phyloP scores from a whole-genome alignment of 2,113 vertebrate species.

The Cyanocitta stelleri region DNA sequence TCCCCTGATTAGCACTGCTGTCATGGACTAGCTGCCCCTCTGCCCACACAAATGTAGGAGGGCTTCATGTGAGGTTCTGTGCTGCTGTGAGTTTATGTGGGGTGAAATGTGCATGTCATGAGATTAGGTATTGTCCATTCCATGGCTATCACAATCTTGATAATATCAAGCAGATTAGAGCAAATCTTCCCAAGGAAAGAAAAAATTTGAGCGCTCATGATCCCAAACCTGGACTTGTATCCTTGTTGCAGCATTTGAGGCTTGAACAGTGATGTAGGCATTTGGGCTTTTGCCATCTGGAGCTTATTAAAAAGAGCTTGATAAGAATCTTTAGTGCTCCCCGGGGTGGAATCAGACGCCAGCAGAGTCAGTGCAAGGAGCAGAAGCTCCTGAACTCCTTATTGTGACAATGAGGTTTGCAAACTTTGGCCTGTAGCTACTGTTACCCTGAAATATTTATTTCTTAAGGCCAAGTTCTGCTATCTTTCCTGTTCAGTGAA shows the following conservation, averaged over 20 bases:
- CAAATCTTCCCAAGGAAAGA: not conserved
- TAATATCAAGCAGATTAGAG: not conserved
- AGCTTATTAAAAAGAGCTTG: slow-evolving; percentile 56
- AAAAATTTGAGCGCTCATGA: not conserved
- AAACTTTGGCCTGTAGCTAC: slow-evolving; percentile 54
- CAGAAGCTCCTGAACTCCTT: slow-evolving; percentile 56
- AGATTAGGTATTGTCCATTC: not conserved
- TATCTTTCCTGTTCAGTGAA: slow-evolving; percentile 7
- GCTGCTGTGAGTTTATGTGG: not conserved
- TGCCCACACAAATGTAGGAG: slow-evolving; percentile 8
- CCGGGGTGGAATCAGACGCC: slow-evolving; percentile 42
- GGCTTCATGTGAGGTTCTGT: not conserved
- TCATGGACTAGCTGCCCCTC: slow-evolving; percentile 3
- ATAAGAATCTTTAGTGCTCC: slow-evolving; percentile 60
- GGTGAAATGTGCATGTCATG: not conserved
- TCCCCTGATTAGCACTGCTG: slow-evolving; percentile 10
- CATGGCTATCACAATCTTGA: not conserved
- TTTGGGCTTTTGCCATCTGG: slow-evolving; percentile 55
- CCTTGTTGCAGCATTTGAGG: not conserved
- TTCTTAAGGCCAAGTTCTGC: slow-evolving; percentile 40
- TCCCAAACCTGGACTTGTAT: not conserved
- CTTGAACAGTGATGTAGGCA: slow-evolving; percentile 42
- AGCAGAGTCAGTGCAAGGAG: slow-evolving; percentile 35
- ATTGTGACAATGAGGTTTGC: slow-evolving; percentile 44
- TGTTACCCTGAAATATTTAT: slow-evolving; percentile 52